Percentiles rank a stretch among this genome's conserved stretches.
Evolutionary conservation across 2,797 vertebrate genomes (phyloP).

Genomic region (Pseudochirops corinnae): DNA sequence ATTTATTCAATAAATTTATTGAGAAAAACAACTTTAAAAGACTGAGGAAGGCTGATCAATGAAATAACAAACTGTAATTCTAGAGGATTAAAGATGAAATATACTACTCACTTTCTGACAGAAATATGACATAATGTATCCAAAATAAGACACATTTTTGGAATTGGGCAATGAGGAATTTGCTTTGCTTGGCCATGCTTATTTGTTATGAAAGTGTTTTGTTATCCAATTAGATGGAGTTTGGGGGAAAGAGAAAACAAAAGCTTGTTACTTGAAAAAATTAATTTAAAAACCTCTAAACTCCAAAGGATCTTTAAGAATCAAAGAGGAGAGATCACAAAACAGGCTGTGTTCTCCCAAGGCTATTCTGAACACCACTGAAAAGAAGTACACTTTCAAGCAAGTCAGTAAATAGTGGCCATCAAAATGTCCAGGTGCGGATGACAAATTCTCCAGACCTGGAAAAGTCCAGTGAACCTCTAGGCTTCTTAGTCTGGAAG

Average conservation of each 20-base stretch:
- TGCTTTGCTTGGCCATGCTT: neutral
- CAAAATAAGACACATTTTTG: neutral
- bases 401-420: too few species aligned
- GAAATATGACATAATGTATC: neutral
- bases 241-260: neutral
- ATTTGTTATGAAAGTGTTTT: neutral
- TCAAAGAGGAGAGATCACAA: too few species aligned
- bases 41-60: neutral
- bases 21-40: neutral
- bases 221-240: neutral
- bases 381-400: too few species aligned
- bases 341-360: too few species aligned
- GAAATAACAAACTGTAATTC: neutral
- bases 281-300: too few species aligned
- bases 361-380: too few species aligned
- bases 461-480: too few species aligned
- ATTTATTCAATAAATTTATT: neutral
- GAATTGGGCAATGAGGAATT: neutral
- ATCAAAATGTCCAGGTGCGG: too few species aligned
- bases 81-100: neutral
- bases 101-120: neutral
- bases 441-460: too few species aligned
- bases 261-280: too few species aligned
- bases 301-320: too few species aligned
- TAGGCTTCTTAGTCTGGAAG: too few species aligned